Conservation (phyloP, 2,888 invertebrate species). For the Latrodectus elegans region DNA sequence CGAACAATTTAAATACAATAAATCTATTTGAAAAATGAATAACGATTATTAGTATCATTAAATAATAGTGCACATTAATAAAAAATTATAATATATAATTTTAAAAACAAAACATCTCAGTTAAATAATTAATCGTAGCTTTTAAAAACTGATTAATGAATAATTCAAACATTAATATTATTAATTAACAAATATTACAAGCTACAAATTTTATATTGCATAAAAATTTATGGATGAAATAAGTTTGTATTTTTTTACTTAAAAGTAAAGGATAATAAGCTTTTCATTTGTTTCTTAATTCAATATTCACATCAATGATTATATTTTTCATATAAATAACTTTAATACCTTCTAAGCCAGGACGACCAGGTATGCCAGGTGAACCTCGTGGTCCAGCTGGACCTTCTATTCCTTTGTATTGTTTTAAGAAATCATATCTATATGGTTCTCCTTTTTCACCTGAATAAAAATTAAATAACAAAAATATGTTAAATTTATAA, state of each 20-base stretch:
- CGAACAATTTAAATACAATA: no score
- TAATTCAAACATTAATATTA: no score
- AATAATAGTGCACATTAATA: not conserved
- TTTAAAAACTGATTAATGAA: no score
- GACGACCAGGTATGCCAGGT: slow-evolving; percentile 53
- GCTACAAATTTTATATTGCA: no score
- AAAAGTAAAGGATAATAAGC: no score
- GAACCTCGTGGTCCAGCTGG: slow-evolving; percentile 40
- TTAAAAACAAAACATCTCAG: not conserved
- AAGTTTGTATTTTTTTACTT: not conserved
- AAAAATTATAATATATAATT: not conserved
- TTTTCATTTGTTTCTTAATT: no score
- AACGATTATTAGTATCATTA: not conserved
- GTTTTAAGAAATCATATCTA: slow-evolving; percentile 30
- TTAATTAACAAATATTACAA: no score
- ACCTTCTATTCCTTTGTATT: slow-evolving; percentile 38
- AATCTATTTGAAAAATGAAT: not conserved
- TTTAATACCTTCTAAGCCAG: slow-evolving; percentile 54
- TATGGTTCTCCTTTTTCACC: slow-evolving; percentile 66
- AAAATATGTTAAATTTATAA: no score
- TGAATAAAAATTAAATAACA: not conserved
- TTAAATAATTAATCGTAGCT: not conserved
- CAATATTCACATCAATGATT: no score
- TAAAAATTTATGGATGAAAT: not conserved
- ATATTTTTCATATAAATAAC: not conserved